A percentile compares a stretch with the other conserved stretches of the same genome.
Evolutionary conservation across 2,113 vertebrate species (phyloP).

Genomic region (Lutjanus erythropterus): DNA sequence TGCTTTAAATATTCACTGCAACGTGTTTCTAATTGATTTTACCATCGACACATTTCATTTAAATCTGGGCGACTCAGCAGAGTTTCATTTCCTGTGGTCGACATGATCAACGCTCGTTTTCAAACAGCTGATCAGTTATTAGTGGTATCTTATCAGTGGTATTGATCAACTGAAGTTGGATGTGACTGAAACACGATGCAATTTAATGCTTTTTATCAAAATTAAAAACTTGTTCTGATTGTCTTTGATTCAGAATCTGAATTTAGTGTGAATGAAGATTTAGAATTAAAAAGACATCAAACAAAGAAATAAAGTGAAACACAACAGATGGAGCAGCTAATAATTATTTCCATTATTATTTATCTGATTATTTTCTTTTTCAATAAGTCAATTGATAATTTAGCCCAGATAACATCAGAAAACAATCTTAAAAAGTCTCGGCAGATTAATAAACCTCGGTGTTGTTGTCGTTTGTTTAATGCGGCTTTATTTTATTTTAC

Average conservation of each 20-base stretch:
- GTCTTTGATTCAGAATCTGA: not conserved
- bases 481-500: too few species aligned
- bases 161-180: not conserved
- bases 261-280: not conserved
- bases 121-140: not conserved
- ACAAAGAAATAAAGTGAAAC: not conserved
- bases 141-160: not conserved
- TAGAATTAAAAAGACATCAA: too few species aligned
- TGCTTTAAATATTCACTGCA: not conserved
- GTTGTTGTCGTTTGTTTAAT: too few species aligned
- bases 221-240: not conserved
- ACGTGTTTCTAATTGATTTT: not conserved
- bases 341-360: not conserved
- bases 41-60: too few species aligned
- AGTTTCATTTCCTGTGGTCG: too few species aligned
- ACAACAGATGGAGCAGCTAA: not conserved
- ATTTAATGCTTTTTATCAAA: too few species aligned
- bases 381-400: not conserved
- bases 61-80: too few species aligned
- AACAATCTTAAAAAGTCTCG: too few species aligned
- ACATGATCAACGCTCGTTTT: too few species aligned
- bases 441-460: too few species aligned
- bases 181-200: not conserved
- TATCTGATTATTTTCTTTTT: not conserved
- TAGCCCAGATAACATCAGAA: not conserved